A percentile compares a stretch with the other conserved stretches of the same genome.
Evolutionary conservation across 2,113 vertebrate genomes (phyloP).

Genomic region (Seriola quinqueradiata): DNA sequence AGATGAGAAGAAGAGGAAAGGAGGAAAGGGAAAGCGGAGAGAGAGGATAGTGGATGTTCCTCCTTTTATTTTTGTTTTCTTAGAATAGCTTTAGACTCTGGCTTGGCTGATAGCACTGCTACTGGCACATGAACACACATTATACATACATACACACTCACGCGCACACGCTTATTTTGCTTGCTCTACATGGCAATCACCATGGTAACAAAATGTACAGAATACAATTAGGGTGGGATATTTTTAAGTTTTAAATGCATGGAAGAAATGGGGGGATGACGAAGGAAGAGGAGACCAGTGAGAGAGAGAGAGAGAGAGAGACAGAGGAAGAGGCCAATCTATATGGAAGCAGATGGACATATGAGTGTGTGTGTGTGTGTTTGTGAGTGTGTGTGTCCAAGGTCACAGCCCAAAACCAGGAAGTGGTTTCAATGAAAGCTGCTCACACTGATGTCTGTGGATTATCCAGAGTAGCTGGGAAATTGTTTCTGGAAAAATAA

Average conservation of each 20-base stretch:
- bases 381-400: slow-evolving; percentile 51
- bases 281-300: slow-evolving; percentile 53
- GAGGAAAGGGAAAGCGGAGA: slow-evolving; percentile 43
- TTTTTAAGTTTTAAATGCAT: slow-evolving; percentile 82
- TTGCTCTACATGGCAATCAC: slow-evolving; percentile 75
- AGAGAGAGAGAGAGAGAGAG: slow-evolving; percentile 13
- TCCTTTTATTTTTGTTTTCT: slow-evolving; percentile 69
- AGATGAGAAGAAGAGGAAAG: slow-evolving; percentile 47
- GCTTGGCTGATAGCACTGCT: slow-evolving; percentile 73
- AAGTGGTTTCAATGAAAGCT: too few relatives aligned
- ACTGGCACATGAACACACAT: slow-evolving; percentile 71
- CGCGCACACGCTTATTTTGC: slow-evolving; percentile 40
- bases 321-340: slow-evolving; percentile 48
- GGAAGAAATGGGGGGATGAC: slow-evolving; percentile 70
- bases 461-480: background rate
- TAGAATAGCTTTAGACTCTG: slow-evolving; percentile 70
- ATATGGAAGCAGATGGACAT: slow-evolving; percentile 68
- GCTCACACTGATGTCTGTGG: background rate
- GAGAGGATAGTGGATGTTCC: slow-evolving; percentile 52
- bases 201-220: slow-evolving; percentile 82
- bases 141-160: slow-evolving; percentile 40
- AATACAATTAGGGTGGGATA: slow-evolving; percentile 73
- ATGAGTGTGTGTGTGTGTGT: slow-evolving; percentile 32
- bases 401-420: slow-evolving; percentile 65
- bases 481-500: background rate